A percentile compares a stretch with the other conserved stretches of the same genome.
Evolutionary conservation across 1,140 invertebrate species (phyloP).

Genomic region (Condylostylus longicornis): DNA sequence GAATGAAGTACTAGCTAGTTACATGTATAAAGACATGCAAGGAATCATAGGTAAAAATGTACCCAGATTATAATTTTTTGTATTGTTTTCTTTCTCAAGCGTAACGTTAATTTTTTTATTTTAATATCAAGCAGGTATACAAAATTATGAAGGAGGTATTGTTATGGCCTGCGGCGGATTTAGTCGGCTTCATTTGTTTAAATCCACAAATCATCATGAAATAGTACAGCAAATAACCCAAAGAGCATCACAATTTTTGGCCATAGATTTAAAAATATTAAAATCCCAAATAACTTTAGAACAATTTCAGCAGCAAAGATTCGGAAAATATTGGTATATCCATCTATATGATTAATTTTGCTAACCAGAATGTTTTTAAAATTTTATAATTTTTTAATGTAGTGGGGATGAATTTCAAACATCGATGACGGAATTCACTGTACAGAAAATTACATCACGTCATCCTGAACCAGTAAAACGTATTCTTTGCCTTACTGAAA

Average conservation of each 20-base stretch:
- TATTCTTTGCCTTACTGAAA: conserved; percentile 89
- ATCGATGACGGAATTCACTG: conserved; percentile 80
- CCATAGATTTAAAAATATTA: conserved; percentile 66
- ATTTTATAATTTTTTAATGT: conserved; percentile 21
- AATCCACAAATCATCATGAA: conserved; percentile 63
- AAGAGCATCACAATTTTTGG: conserved; percentile 60
- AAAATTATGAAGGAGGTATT: conserved; percentile 66
- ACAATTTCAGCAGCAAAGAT: conserved; percentile 67
- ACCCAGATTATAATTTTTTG: conserved; percentile 4
- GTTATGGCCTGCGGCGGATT: conserved; percentile 77
- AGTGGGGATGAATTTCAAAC: conserved; percentile 78
- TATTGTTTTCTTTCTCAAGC: conserved; percentile 22
- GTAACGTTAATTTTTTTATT: conserved; percentile 10
- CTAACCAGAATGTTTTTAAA: too few relatives aligned
- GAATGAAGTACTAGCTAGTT: conserved; percentile 64
- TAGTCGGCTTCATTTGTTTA: conserved; percentile 78
- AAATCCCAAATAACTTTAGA: conserved; percentile 70
- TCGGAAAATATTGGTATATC: conserved; percentile 77
- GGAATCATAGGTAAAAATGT: conserved; percentile 39
- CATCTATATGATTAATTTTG: neutral
- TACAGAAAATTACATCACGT: conserved; percentile 69
- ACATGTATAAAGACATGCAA: conserved; percentile 88
- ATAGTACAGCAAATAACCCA: conserved; percentile 76
- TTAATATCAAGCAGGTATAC: conserved; percentile 38
- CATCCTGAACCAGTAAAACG: conserved; percentile 67